phyloP scores from a whole-genome alignment of 64 coral and sea anemone species.

The Montipora efflorescens region DNA sequence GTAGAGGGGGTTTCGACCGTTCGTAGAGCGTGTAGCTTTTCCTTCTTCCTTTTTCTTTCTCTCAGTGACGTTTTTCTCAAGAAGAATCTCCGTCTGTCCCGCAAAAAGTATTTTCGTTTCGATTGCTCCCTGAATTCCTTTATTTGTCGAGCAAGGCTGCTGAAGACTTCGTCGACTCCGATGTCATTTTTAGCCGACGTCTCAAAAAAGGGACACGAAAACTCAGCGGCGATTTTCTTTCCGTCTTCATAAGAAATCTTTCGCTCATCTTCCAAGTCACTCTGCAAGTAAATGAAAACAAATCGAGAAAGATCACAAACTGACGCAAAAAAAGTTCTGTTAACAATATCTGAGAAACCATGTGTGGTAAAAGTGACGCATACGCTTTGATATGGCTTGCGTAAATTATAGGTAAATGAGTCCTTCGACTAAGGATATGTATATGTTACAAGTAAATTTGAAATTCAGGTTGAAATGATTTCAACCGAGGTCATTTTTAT shows the following conservation, averaged over 20 bases:
- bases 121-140: conserved; percentile 49
- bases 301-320: too few species aligned
- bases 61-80: conserved; percentile 69
- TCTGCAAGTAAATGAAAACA: conserved; percentile 7
- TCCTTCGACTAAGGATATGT: too few species aligned
- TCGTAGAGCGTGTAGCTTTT: conserved; percentile 72
- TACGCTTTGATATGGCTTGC: too few species aligned
- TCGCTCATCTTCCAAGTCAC: conserved; percentile 79
- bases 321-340: too few species aligned
- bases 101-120: conserved; percentile 59
- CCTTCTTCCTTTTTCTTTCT: conserved; percentile 78
- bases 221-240: conserved; percentile 67
- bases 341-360: too few species aligned
- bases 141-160: conserved; percentile 61
- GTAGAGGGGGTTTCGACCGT: conserved; percentile 22
- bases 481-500: too few species aligned
- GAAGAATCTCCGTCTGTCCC: conserved; percentile 74
- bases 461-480: too few species aligned
- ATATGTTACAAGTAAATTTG: too few species aligned
- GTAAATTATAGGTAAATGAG: too few species aligned
- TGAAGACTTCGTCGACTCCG: conserved; percentile 80
- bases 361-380: too few species aligned
- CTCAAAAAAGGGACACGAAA: conserved; percentile 82
- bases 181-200: conserved; percentile 92
- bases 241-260: conserved; percentile 80